Evolutionary conservation across 2,113 vertebrate genomes (phyloP).

Genomic region (Aspiorhynchus laticeps): DNA sequence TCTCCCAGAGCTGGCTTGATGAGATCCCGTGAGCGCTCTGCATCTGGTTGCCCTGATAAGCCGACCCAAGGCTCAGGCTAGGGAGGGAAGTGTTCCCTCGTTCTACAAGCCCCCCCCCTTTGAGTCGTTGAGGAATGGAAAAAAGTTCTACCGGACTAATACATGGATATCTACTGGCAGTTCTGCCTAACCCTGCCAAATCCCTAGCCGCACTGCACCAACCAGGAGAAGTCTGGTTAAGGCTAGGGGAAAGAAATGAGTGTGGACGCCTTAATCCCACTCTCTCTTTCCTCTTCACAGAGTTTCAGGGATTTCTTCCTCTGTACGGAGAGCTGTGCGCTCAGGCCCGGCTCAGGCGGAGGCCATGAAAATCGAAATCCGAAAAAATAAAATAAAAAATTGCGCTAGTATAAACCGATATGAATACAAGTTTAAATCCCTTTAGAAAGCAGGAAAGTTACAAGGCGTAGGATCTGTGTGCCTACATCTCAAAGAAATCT

Average conservation of each 20-base stretch:
- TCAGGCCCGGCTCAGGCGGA: constrained; percentile 17
- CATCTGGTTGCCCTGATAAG: constrained; percentile 79
- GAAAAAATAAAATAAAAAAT: neutral
- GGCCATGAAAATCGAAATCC: constrained; percentile 34
- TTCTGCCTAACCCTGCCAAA: constrained; percentile 32
- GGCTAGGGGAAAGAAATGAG: constrained; percentile 18
- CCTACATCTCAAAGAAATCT: constrained; percentile 16
- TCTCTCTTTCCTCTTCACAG: constrained; percentile 51
- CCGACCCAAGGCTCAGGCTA: constrained; percentile 62
- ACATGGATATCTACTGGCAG: constrained; percentile 66
- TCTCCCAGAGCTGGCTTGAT: constrained; percentile 70
- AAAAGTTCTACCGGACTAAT: constrained; percentile 60
- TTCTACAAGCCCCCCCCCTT: neutral
- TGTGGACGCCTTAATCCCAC: constrained; percentile 56
- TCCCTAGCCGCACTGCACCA: constrained; percentile 35
- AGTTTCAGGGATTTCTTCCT: constrained; percentile 47
- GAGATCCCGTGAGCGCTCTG: constrained; percentile 73
- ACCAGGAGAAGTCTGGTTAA: constrained; percentile 38
- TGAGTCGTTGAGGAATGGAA: neutral
- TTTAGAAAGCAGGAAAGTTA: constrained; percentile 11
- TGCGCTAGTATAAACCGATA: constrained; percentile 19
- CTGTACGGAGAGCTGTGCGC: neutral
- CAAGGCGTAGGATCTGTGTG: constrained; percentile 1
- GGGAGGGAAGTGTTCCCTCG: neutral
- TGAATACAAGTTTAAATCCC: constrained; percentile 51